phyloP scores from a whole-genome alignment of 2,797 vertebrate species.

The Gymnothorax reevesii region DNA sequence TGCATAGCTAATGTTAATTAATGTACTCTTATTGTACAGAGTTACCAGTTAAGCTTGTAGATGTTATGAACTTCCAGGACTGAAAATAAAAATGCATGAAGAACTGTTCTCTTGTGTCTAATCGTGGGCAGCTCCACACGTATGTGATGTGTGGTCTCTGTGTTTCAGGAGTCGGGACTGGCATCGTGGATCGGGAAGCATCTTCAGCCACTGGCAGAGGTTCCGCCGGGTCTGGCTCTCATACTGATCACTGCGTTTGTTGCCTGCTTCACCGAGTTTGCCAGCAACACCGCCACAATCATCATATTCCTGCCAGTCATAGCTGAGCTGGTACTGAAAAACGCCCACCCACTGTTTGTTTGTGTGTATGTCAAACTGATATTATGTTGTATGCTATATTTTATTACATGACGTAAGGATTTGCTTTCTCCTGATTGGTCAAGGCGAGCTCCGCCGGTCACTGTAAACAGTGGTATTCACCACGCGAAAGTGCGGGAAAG shows the following conservation, averaged over 20 bases:
- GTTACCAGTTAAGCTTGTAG: too few relatives aligned
- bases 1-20: too few relatives aligned
- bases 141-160: neutral
- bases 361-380: neutral
- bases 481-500: too few relatives aligned
- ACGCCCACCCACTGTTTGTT: slow-evolving; percentile 36
- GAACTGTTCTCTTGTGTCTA: too few relatives aligned
- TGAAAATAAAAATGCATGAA: too few relatives aligned
- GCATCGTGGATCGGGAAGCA: slow-evolving; percentile 89
- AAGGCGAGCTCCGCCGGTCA: too few relatives aligned
- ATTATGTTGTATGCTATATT: too few relatives aligned
- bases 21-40: too few relatives aligned
- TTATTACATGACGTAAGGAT: too few relatives aligned
- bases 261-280: slow-evolving; percentile 92
- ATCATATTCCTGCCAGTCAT: slow-evolving; percentile 94
- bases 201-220: slow-evolving; percentile 82
- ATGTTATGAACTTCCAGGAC: too few relatives aligned
- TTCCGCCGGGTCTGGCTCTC: slow-evolving; percentile 82
- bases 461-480: too few relatives aligned
- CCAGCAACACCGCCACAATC: slow-evolving; percentile 95
- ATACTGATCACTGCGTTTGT: slow-evolving; percentile 86
- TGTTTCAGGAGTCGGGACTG: slow-evolving; percentile 86
- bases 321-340: slow-evolving; percentile 84
- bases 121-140: neutral
- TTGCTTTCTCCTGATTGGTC: too few relatives aligned